phyloP scores from a whole-genome alignment of 1,140 invertebrate genomes.

The Heliconius nattereri region DNA sequence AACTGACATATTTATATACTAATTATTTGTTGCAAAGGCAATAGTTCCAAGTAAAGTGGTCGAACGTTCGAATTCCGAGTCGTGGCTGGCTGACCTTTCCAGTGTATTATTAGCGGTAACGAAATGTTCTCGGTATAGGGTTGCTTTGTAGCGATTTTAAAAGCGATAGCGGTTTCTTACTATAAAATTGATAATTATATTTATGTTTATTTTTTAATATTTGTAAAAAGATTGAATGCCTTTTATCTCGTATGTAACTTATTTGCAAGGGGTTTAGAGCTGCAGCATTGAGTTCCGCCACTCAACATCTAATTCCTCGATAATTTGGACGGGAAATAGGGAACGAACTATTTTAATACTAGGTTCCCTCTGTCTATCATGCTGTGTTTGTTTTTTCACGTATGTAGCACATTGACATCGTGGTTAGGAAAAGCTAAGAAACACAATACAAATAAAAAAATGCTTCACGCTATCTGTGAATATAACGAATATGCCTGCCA shows the following conservation, averaged over 20 bases:
- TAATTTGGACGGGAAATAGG: too few species aligned
- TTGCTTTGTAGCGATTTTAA: constrained; percentile 15
- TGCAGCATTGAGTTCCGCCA: too few species aligned
- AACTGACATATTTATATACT: background rate
- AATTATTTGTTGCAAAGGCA: constrained; percentile 10
- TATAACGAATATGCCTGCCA: too few species aligned
- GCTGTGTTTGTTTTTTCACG: too few species aligned
- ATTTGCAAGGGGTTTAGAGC: too few species aligned
- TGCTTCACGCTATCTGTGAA: too few species aligned
- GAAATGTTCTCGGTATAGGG: background rate
- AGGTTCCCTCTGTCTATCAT: background rate
- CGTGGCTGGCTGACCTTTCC: constrained; percentile 32
- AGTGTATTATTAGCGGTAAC: constrained; percentile 33
- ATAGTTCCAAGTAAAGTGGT: constrained; percentile 15
- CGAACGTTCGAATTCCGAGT: constrained; percentile 25
- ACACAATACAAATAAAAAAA: too few species aligned
- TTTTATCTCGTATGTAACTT: too few species aligned
- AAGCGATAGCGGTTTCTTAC: constrained; percentile 27
- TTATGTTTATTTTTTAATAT: background rate
- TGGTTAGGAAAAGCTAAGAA: too few species aligned
- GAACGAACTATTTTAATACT: background rate
- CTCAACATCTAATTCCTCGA: too few species aligned
- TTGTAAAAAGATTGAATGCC: background rate
- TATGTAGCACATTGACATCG: too few species aligned
- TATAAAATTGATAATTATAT: background rate